These are phyloP conservation scores for Apodemia duryi DNA, from an alignment of 2,888 invertebrate species.

Conservation along the genomic window DNA sequence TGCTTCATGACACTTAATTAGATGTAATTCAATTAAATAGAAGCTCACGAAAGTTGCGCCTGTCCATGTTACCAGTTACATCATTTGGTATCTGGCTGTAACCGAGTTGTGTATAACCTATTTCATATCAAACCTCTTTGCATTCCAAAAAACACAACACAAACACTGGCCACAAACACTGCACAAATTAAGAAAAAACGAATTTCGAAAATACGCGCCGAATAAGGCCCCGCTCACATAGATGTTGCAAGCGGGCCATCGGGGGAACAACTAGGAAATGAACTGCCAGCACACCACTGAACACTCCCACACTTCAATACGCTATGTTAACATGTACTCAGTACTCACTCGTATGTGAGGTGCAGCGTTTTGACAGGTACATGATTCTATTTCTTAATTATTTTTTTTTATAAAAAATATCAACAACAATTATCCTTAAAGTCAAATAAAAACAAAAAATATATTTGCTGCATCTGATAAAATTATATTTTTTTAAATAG, in stretches of 20 bases:
- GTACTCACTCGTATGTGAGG: constrained; percentile 41
- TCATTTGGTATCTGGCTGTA: constrained; percentile 35
- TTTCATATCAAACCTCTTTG: constrained; percentile 34
- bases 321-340: constrained; percentile 34
- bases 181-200: constrained; percentile 35
- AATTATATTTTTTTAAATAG: constrained; percentile 34
- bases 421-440: neutral
- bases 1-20: constrained; percentile 33
- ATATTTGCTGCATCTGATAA: constrained; percentile 7
- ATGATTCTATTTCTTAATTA: constrained; percentile 58
- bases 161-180: constrained; percentile 37
- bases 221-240: constrained; percentile 73
- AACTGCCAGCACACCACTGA: constrained; percentile 55
- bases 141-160: constrained; percentile 39
- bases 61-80: constrained; percentile 33
- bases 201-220: constrained; percentile 61
- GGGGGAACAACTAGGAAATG: constrained; percentile 75
- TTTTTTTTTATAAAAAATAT: constrained; percentile 14
- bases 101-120: constrained; percentile 38
- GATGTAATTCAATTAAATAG: constrained; percentile 32
- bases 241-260: constrained; percentile 74
- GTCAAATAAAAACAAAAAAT: neutral
- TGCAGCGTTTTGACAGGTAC: constrained; percentile 63
- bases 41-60: constrained; percentile 30
- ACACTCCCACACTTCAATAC: constrained; percentile 38